Conservation (phyloP, 1,140 invertebrate genomes). For the Steinernema khuongi region DNA sequence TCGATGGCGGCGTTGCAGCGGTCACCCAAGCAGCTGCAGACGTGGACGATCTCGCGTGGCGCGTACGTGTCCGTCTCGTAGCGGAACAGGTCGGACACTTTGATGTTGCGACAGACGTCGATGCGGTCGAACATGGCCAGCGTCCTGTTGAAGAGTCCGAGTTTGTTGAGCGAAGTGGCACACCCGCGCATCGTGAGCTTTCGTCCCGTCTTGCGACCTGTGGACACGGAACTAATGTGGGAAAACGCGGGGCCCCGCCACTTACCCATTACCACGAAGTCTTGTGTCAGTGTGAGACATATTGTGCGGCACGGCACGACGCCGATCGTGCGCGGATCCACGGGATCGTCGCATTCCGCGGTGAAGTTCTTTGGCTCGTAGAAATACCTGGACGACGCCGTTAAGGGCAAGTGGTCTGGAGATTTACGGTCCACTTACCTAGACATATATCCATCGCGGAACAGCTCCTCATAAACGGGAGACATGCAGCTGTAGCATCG, state of each 20-base stretch:
- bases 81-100: slow-evolving; percentile 35
- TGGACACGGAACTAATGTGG: background rate
- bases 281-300: slow-evolving; percentile 30
- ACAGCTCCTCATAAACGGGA: background rate
- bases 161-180: slow-evolving; percentile 28
- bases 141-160: slow-evolving; percentile 37
- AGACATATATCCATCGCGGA: background rate
- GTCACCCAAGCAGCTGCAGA: slow-evolving; percentile 41
- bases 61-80: slow-evolving; percentile 23
- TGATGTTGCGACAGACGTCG: slow-evolving; percentile 35
- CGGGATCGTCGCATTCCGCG: slow-evolving; percentile 36
- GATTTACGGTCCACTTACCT: background rate
- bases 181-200: slow-evolving; percentile 35
- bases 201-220: slow-evolving; percentile 37
- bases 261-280: background rate
- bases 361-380: slow-evolving; percentile 38
- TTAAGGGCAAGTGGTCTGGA: background rate
- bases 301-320: slow-evolving; percentile 36
- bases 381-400: slow-evolving; percentile 21
- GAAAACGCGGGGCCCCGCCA: background rate
- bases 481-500: slow-evolving; percentile 1
- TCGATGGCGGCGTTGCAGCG: slow-evolving; percentile 14
- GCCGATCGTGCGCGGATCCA: slow-evolving; percentile 22
- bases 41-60: slow-evolving; percentile 28
- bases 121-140: slow-evolving; percentile 37